Base-by-base conservation (phyloP, 2,888 invertebrate species). In the Drosophila histrio region DNA sequence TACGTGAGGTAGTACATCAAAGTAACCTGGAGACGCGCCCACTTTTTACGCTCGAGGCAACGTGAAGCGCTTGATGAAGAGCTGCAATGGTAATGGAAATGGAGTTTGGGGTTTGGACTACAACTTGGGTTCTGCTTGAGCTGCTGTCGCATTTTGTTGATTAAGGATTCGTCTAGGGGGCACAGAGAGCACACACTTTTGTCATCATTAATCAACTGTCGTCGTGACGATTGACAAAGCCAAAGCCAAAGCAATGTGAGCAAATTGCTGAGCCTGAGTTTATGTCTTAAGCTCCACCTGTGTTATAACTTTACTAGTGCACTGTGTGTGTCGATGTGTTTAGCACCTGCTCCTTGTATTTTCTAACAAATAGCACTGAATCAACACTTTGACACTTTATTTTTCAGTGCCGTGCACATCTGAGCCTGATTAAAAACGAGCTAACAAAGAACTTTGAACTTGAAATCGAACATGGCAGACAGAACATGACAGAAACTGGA, bases 191-290 rank as follows among this genome's bases (percentile, higher is more conserved):
- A 62, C 36, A 72, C 66, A 64, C 78, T 85, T 79, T 88, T 82
- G 82, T 83, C 87, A 83, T 83, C 88, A 88, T 83, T 83, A 83
- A 83, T 83, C 82, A 83, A 79, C 64, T 66, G 80, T 53, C 67
- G 70, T 56, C 64, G 58, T 67, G 77, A 82, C 73, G 66, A 82
- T 79, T 66, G 83, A 73, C 79, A 79, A 64, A 75, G 85, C 62
- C 60, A 50, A 57, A 56, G 56, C 15, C 32, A 28, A 8, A 54
- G 81, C 64, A 65, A 87, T 85, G 72, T 64, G 61, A 60, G 61
- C 68, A 82, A 82, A 64, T 84, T 84, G 81, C 57, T 54, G 58
- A 70, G 74, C 44, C 38, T 28, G 32, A 15, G 36, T 8, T 50
- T 39, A 47, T 11, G 9, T 15, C 46, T 44, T 21, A 44, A 54